Evolutionary conservation across 1,140 invertebrate species (phyloP).

Genomic region (Mizuhopecten yessoensis): DNA sequence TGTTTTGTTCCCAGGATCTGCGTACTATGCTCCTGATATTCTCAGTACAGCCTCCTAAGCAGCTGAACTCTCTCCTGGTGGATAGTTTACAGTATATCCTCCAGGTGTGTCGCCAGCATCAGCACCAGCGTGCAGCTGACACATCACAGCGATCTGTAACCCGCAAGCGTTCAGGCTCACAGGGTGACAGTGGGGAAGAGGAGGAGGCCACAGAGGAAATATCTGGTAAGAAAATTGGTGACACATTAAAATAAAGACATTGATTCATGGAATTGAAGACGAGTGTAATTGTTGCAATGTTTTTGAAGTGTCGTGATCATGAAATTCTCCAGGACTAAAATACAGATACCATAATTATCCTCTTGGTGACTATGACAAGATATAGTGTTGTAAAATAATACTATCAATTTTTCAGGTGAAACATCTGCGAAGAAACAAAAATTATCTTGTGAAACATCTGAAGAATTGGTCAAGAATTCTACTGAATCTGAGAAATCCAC

Average conservation of each 20-base stretch:
- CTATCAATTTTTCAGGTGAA: conserved; percentile 66
- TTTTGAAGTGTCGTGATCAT: no score
- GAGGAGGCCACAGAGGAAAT: conserved; percentile 46
- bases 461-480: conserved; percentile 26
- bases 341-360: no score
- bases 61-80: conserved; percentile 73
- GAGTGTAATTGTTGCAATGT: no score
- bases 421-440: conserved; percentile 73
- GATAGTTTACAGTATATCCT: conserved; percentile 78
- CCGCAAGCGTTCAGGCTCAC: conserved; percentile 62
- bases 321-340: no score
- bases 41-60: conserved; percentile 79
- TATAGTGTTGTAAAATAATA: no score
- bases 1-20: conserved; percentile 78
- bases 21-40: conserved; percentile 82
- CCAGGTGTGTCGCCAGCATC: conserved; percentile 74
- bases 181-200: conserved; percentile 79
- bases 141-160: conserved; percentile 20
- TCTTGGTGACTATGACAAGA: no score
- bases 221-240: conserved; percentile 12
- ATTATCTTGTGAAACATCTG: conserved; percentile 61
- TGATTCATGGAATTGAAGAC: no score
- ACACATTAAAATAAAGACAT: background rate
- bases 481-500: conserved; percentile 27
- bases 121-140: conserved; percentile 72